A percentile compares a stretch with the other conserved stretches of the same genome.
Evolutionary conservation across 2,888 invertebrate genomes (phyloP).

Genomic region (Sinodicranocentrus sp.): DNA sequence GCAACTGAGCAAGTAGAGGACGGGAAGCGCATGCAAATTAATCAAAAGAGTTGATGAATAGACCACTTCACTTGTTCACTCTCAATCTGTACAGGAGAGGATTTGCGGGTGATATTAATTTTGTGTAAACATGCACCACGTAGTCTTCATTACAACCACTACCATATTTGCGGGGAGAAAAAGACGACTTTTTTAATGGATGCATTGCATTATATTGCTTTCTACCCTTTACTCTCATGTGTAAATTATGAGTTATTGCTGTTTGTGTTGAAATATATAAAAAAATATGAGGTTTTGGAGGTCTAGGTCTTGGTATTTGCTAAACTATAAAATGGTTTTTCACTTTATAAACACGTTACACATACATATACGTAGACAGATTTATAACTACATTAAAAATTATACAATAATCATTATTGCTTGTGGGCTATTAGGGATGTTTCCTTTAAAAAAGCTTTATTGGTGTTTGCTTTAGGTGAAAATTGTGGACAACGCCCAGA

Average conservation of each 20-base stretch:
- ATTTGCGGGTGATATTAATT: not conserved
- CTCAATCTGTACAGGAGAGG: not conserved
- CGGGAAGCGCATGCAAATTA: conserved; percentile 47
- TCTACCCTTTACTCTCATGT: not conserved
- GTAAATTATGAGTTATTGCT: conserved; percentile 26
- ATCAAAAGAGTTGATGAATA: conserved; percentile 54
- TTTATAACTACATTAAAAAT: no score
- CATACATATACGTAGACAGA: no score
- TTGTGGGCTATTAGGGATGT: no score
- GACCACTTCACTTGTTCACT: conserved; percentile 14
- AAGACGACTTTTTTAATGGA: not conserved
- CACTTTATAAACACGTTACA: no score
- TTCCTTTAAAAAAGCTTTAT: no score
- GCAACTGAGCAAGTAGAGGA: not conserved
- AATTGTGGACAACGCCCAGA: conserved; percentile 87
- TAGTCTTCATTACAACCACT: conserved; percentile 22
- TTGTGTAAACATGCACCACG: conserved; percentile 20
- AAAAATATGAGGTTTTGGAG: no score
- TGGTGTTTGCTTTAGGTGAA: conserved; percentile 80
- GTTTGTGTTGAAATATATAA: not conserved
- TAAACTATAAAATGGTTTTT: no score
- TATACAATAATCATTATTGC: no score
- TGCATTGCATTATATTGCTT: not conserved
- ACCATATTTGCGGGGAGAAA: not conserved
- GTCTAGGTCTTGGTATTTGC: no score